Evolutionary conservation across 2,888 invertebrate species (phyloP).

Genomic region (Tortrix viridana): DNA sequence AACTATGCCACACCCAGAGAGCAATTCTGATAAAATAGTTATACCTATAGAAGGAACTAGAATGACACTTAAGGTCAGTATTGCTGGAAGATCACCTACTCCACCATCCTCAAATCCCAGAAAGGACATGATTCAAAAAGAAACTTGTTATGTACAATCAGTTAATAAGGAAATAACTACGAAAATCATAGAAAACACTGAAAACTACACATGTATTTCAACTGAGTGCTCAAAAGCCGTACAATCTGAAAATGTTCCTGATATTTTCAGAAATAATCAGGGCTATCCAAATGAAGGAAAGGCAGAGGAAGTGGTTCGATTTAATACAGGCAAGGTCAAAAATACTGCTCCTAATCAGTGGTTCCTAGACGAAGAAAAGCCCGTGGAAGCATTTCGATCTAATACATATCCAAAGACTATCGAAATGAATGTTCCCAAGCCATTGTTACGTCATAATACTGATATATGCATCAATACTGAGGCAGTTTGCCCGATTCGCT

Average conservation of each 20-base stretch:
- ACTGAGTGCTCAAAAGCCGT: slow-evolving; percentile 64
- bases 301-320: too few relatives aligned
- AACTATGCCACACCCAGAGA: slow-evolving; percentile 36
- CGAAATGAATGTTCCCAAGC: slow-evolving; percentile 50
- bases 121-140: slow-evolving; percentile 24
- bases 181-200: slow-evolving; percentile 46
- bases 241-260: slow-evolving; percentile 48
- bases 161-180: slow-evolving; percentile 51
- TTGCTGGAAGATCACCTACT: slow-evolving; percentile 42
- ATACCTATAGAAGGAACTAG: slow-evolving; percentile 77
- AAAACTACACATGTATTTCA: slow-evolving; percentile 57
- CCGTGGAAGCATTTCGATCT: slow-evolving; percentile 39
- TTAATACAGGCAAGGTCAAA: too few relatives aligned
- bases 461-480: slow-evolving; percentile 51
- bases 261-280: not conserved
- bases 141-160: slow-evolving; percentile 22
- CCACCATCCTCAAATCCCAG: slow-evolving; percentile 15
- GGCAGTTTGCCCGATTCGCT: slow-evolving; percentile 37
- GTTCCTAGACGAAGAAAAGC: too few relatives aligned
- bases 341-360: too few relatives aligned
- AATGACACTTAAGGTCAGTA: slow-evolving; percentile 67
- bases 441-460: slow-evolving; percentile 59
- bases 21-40: slow-evolving; percentile 54
- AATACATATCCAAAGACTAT: slow-evolving; percentile 61
- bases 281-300: too few relatives aligned